Base-by-base conservation (phyloP, 2,888 invertebrate species). In the Pomacea canaliculata region DNA sequence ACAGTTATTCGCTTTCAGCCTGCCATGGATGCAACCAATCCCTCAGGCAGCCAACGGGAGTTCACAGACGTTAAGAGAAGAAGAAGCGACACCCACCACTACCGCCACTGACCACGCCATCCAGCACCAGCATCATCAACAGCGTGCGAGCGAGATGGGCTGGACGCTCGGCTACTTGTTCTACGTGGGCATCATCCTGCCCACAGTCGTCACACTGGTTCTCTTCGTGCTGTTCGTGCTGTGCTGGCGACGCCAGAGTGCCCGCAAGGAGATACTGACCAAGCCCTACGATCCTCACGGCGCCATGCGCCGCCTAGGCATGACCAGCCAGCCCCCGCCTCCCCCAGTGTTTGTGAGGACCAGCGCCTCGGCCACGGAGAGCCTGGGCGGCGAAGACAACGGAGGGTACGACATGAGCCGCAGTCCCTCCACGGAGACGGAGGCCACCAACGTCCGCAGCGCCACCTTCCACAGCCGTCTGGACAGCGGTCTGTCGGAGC, bases 131-230 rank as follows among this genome's bases (percentile, higher is more conserved):
- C n/a, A 37, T 9, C 37, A 1, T 48, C 67, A 18, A 12, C n/a
- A 56, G 71, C 27, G 37, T 27, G 46, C 8, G 67, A 37, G 37
- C 37, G 37, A 51, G 60, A 71, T n/a, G 27, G 19, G 46, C n/a
- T 71, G 66, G 72, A 70, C 46, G 27, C 48, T 87, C 81, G 85
- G 84, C 78, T 83, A 83, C 68, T 79, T 89, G 77, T 89, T 89
- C 80, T 85, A 88, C 80, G 83, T 89, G 67, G 89, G 89, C 69
- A 87, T 90, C 67, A 79, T 90, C 63, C 81, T 89, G 71, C 89
- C 89, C 27, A 86, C 88, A 48, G 76, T 87, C 66, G 84, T 89
- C 60, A 89, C 89, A 67, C 80, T 90, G 73, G 80, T 83, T 16
- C 83, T 89, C 63, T 89, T 90, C 78, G 80, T 85, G 19, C 82